Conservation (phyloP, 2,888 invertebrate genomes). For the Erannis defoliaria region DNA sequence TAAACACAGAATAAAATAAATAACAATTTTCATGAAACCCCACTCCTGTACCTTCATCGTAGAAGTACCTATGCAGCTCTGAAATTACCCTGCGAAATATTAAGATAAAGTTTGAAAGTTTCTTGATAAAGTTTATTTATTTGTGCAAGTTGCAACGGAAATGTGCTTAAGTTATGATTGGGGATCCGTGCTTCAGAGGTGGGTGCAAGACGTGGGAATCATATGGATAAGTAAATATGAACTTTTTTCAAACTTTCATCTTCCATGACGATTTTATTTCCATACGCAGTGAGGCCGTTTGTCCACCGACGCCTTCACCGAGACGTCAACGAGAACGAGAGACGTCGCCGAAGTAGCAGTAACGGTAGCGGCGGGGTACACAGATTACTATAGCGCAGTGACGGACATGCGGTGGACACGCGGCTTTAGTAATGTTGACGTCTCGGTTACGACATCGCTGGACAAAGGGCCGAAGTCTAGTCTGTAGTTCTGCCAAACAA, state of each 20-base stretch:
- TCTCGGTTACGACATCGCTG: too few species aligned
- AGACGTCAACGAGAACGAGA: too few species aligned
- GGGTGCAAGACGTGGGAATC: conserved; percentile 45
- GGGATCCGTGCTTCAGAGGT: conserved; percentile 58
- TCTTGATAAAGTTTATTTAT: conserved; percentile 61
- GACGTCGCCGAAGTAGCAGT: too few species aligned
- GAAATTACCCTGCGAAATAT: conserved; percentile 48
- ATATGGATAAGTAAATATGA: conserved; percentile 45
- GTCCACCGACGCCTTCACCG: too few species aligned
- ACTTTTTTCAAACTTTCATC: neutral
- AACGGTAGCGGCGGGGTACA: too few species aligned
- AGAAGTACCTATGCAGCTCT: conserved; percentile 27
- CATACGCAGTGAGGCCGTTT: too few species aligned
- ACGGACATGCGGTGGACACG: too few species aligned
- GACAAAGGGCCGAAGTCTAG: too few species aligned
- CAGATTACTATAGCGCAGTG: too few species aligned
- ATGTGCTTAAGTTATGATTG: conserved; percentile 76
- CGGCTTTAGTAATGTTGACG: too few species aligned
- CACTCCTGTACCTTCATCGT: neutral
- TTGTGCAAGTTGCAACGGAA: conserved; percentile 60
- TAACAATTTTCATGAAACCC: neutral
- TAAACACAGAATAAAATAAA: neutral
- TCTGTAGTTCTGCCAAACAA: too few species aligned
- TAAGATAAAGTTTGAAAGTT: conserved; percentile 57
- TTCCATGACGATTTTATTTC: too few species aligned